Conservation (phyloP, 2,888 invertebrate genomes). For the Ceriagrion tenellum region DNA sequence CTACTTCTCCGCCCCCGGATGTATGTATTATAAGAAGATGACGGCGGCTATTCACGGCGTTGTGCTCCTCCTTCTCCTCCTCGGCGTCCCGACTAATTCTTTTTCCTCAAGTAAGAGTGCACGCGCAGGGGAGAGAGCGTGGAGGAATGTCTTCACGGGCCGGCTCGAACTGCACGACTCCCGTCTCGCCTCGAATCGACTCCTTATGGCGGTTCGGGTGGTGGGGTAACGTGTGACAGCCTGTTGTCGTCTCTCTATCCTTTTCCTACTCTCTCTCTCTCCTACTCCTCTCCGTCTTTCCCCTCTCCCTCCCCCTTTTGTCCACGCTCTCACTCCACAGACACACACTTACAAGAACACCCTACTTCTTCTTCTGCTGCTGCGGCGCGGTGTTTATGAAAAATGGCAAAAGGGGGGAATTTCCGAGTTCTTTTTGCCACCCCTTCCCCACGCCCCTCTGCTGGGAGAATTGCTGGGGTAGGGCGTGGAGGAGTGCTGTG, state of each 20-base stretch:
- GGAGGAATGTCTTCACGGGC: constrained; percentile 22
- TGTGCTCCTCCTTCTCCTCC: background rate
- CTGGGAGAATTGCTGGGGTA: background rate
- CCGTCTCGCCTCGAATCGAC: constrained; percentile 20
- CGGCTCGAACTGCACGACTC: background rate
- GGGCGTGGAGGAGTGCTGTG: background rate
- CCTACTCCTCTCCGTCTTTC: background rate
- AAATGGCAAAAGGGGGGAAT: background rate
- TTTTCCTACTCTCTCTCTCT: background rate
- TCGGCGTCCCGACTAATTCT: background rate
- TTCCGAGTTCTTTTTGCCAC: background rate
- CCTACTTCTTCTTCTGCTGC: constrained; percentile 1
- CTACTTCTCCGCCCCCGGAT: background rate
- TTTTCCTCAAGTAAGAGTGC: background rate
- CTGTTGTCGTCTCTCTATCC: constrained; percentile 6
- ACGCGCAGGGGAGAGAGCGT: background rate
- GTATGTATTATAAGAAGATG: background rate
- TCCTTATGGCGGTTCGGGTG: background rate
- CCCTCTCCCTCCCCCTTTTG: background rate
- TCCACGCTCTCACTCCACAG: background rate
- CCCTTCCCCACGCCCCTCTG: background rate
- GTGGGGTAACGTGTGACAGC: background rate
- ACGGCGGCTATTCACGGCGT: background rate
- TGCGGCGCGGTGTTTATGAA: background rate
- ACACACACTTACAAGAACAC: background rate